Evolutionary conservation across 2,113 vertebrate species (phyloP), one percentile per base, ranked within the genome.

Genomic region (Corythaixoides concolor): DNA sequence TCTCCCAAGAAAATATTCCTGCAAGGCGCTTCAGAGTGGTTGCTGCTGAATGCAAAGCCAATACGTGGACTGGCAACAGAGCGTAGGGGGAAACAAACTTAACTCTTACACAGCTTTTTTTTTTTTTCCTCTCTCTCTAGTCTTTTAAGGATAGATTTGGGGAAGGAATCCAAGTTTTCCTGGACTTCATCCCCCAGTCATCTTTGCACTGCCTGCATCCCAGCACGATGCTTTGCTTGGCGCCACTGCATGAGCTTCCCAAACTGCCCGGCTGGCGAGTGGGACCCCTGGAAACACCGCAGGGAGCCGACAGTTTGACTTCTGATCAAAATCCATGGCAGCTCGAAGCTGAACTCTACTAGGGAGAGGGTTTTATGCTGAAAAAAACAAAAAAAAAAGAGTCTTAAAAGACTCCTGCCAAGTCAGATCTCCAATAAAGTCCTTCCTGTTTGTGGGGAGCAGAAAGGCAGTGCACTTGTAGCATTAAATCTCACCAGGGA

Each of bases 251-350:
- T 0, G 1, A 89, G 43, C 60, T 52, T 49, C 59, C 64, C 41
- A 8, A 30, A 11, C 2, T 5, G 11, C 41, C 35, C 5, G 9
- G 22, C 7, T 0, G 3, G 24, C 0, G 4, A 60, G 35, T 2
- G 15, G 41, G 27, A 53, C 49, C 41, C 74, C 84, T 58, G 66
- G 62, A 68, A 73, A 79, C 3, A 4, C 47, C 18, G 55, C 1
- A 3, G 21, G 55, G 66, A 64, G 60, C n/a, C 2, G 3, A 24
- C 27, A 37, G 19, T 32, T 63, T 24, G 6, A 8, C 52, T 78
- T n/a, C 43, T 9, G 2, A 1, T 20, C 26, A 55, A 43, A 33
- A 37, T 22, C 32, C 21, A 35, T 2, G 15, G 18, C 22, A 53
- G 41, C 64, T 26, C 21, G 60, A 60, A 58, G 69, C 80, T 35